phyloP scores from a whole-genome alignment of 2,888 invertebrate genomes.

The Ariolimax columbianus region DNA sequence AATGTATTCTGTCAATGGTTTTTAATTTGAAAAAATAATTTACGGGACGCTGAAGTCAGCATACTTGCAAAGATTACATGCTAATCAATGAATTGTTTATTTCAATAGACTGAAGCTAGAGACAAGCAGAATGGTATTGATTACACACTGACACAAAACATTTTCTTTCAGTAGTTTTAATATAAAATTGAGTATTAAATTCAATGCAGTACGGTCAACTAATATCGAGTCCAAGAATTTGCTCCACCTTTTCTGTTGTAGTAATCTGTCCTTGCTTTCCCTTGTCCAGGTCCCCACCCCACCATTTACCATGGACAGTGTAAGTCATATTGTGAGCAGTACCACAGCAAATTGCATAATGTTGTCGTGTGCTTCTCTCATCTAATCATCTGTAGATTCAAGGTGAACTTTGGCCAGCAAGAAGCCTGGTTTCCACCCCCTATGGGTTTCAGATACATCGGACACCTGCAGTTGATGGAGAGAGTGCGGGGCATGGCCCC shows the following conservation, averaged over 20 bases:
- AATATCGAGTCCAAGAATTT: neutral
- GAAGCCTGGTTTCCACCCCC: slow-evolving; percentile 78
- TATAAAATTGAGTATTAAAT: no score
- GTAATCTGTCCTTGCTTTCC: neutral
- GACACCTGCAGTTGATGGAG: slow-evolving; percentile 75
- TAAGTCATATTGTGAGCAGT: slow-evolving; percentile 33
- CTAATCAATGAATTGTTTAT: no score
- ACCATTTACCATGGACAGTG: neutral
- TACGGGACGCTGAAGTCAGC: no score
- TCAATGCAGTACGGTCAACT: no score
- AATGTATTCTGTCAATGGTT: no score
- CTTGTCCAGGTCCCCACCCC: neutral
- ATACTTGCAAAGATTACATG: no score
- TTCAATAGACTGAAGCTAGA: no score
- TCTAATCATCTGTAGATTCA: slow-evolving; percentile 83
- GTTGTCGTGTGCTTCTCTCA: slow-evolving; percentile 50
- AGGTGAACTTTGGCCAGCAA: slow-evolving; percentile 89
- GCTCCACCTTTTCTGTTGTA: neutral
- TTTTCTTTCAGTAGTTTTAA: no score
- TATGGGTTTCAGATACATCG: slow-evolving; percentile 79
- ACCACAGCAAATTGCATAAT: slow-evolving; percentile 44
- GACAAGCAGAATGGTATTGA: no score
- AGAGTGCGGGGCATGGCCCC: slow-evolving; percentile 85
- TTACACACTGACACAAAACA: no score
- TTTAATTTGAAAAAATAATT: no score